phyloP scores from a whole-genome alignment of 2,113 vertebrate genomes.

The Marmota flaviventris region DNA sequence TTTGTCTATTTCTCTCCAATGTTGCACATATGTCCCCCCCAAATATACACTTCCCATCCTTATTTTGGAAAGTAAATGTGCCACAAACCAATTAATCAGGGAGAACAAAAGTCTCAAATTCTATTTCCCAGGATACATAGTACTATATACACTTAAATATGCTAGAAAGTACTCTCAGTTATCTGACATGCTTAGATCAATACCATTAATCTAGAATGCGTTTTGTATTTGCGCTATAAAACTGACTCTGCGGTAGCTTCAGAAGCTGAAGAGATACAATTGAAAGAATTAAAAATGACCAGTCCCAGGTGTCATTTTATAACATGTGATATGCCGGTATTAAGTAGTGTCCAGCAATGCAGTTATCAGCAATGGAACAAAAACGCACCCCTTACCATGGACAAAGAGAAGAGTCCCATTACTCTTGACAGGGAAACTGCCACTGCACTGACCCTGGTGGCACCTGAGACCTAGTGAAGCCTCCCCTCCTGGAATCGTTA shows the following conservation, averaged over 20 bases:
- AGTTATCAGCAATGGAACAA: background rate
- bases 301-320: background rate
- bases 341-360: background rate
- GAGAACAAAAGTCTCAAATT: conserved; percentile 53
- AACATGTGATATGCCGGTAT: background rate
- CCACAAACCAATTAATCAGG: background rate
- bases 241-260: background rate
- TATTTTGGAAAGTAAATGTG: background rate
- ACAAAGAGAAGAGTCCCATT: background rate
- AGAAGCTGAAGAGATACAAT: background rate
- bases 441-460: background rate
- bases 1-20: background rate
- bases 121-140: background rate
- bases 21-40: background rate
- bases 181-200: background rate
- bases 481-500: background rate
- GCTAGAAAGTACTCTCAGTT: background rate
- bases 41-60: background rate
- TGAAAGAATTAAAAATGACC: background rate
- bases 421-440: background rate
- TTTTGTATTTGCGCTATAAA: conserved; percentile 12
- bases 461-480: background rate
- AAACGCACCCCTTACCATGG: background rate
- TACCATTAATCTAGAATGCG: conserved; percentile 14
- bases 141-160: background rate